Conservation (phyloP, 1,140 invertebrate species). For the Acromyrmex charruanus region DNA sequence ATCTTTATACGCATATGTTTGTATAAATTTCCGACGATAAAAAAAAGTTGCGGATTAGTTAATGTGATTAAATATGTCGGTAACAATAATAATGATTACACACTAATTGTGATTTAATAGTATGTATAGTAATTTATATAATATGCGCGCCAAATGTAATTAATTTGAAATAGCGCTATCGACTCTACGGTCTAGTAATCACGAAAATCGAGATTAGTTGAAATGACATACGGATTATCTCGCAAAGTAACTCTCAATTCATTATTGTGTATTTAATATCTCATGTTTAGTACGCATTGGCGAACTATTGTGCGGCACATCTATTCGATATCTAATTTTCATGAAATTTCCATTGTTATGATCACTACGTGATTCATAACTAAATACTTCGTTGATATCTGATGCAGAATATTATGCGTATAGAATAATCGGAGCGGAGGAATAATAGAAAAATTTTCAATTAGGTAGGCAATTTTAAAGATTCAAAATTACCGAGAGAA, state of each 20-base stretch:
- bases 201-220: constrained; percentile 66
- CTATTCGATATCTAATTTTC: constrained; percentile 38
- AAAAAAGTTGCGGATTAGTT: not conserved
- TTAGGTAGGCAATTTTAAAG: not conserved
- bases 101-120: constrained; percentile 41
- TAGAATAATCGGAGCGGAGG: not conserved
- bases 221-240: constrained; percentile 47
- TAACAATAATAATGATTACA: constrained; percentile 12
- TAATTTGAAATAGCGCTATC: constrained; percentile 71
- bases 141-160: constrained; percentile 60
- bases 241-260: constrained; percentile 49
- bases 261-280: constrained; percentile 64
- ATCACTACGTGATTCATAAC: not conserved
- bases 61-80: constrained; percentile 14
- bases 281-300: constrained; percentile 41
- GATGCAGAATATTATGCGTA: no score
- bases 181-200: constrained; percentile 66
- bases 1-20: not conserved
- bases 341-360: constrained; percentile 39
- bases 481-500: not conserved
- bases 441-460: not conserved
- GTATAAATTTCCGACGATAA: not conserved
- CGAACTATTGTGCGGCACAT: constrained; percentile 4
- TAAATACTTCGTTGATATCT: not conserved
- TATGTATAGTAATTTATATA: constrained; percentile 46